These are phyloP conservation scores for Macrochelys suwanniensis DNA, from an alignment of 2,797 vertebrate species.

Conservation along the genomic window DNA sequence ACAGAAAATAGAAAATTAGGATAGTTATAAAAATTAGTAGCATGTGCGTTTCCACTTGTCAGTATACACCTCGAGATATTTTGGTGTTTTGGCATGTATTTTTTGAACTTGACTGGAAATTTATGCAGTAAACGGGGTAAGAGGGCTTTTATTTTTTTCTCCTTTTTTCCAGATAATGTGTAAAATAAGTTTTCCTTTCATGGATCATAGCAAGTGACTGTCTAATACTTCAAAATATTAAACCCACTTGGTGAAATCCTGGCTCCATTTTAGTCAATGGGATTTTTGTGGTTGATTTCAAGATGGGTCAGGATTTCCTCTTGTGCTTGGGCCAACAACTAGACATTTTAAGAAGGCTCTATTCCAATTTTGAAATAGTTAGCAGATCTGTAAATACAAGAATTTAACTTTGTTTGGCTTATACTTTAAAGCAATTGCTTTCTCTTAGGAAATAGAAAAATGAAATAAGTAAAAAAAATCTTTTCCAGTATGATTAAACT, in stretches of 20 bases:
- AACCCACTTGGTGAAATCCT: not conserved
- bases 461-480: not conserved
- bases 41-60: not conserved
- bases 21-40: not conserved
- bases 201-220: not conserved
- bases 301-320: not conserved
- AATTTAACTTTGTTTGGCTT: not conserved
- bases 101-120: not conserved
- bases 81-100: accelerated
- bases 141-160: not conserved
- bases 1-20: not conserved
- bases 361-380: not conserved
- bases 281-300: not conserved
- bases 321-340: not conserved
- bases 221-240: not conserved
- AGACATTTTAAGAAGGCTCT: not conserved
- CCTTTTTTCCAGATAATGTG: not conserved
- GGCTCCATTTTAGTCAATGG: not conserved
- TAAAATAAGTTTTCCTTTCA: not conserved
- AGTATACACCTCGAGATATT: not conserved
- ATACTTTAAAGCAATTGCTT: not conserved
- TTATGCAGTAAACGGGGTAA: accelerated
- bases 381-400: not conserved
- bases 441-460: not conserved
- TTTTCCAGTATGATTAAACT: not conserved